phyloP scores from a whole-genome alignment of 1,140 invertebrate species.

The Heliconius eleuchia region DNA sequence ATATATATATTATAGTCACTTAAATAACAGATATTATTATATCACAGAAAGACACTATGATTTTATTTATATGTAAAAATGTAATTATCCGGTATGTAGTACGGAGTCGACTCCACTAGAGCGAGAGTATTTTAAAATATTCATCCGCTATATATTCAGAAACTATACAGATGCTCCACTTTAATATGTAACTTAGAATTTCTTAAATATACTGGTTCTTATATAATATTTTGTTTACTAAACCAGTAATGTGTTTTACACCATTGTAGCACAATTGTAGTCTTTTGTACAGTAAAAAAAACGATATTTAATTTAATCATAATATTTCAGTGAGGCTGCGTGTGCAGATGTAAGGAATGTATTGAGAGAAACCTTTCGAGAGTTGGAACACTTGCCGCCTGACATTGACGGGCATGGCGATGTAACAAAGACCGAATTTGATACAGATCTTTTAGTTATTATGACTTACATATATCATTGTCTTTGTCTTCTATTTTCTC shows the following conservation, averaged over 20 bases:
- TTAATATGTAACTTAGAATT: neutral
- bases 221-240: neutral
- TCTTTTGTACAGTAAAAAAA: too few species aligned
- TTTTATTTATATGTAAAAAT: too few species aligned
- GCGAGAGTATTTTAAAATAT: constrained; percentile 1
- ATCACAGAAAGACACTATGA: too few species aligned
- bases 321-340: constrained; percentile 35
- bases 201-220: neutral
- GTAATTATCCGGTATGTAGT: too few species aligned
- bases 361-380: constrained; percentile 52
- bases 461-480: neutral
- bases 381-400: constrained; percentile 46
- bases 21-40: too few species aligned
- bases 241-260: neutral
- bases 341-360: constrained; percentile 52
- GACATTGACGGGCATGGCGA: neutral
- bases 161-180: constrained; percentile 1
- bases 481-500: too few species aligned
- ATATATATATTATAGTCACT: too few species aligned
- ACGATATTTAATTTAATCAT: neutral
- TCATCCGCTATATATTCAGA: constrained; percentile 10
- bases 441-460: neutral
- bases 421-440: neutral
- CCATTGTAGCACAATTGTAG: too few species aligned
- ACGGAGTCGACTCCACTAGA: neutral